Evolutionary conservation across 2,888 invertebrate species (phyloP).

Genomic region (Odontomyia ornata): DNA sequence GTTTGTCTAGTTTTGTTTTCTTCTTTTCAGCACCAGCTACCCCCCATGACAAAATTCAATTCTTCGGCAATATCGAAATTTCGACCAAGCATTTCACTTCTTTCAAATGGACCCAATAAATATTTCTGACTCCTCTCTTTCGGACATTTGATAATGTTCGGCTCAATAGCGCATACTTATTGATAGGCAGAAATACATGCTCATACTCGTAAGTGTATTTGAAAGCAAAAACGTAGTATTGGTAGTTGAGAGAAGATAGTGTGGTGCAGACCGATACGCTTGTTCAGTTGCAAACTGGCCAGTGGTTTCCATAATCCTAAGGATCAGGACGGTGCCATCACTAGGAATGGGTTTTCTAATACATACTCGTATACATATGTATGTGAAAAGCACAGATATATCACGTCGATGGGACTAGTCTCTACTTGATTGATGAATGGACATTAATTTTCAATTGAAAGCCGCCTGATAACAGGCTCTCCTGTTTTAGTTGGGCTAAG

Average conservation of each 20-base stretch:
- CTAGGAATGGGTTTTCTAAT: not conserved
- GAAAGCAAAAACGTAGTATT: not conserved
- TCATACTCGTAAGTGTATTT: no score
- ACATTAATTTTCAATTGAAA: constrained; percentile 50
- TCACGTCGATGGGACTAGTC: not conserved
- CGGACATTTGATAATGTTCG: constrained; percentile 17
- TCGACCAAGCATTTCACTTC: not conserved
- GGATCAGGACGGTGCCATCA: not conserved
- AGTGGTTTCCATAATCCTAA: not conserved
- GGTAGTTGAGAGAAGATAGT: not conserved
- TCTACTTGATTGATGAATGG: constrained; percentile 49
- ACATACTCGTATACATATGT: not conserved
- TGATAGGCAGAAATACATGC: not conserved
- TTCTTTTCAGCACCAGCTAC: not conserved
- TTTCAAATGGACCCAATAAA: constrained; percentile 33
- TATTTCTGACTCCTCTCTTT: not conserved
- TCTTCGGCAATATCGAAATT: constrained; percentile 25
- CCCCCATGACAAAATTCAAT: constrained; percentile 5
- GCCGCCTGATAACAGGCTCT: constrained; percentile 45
- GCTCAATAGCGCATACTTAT: not conserved
- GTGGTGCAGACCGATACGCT: not conserved
- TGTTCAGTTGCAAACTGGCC: not conserved
- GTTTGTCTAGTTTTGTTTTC: not conserved
- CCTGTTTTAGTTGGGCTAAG: not conserved
- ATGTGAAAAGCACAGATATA: not conserved